A percentile compares a stretch with the other conserved stretches of the same genome.
Evolutionary conservation across 2,797 vertebrate species (phyloP).

Genomic region (Danio choprae): DNA sequence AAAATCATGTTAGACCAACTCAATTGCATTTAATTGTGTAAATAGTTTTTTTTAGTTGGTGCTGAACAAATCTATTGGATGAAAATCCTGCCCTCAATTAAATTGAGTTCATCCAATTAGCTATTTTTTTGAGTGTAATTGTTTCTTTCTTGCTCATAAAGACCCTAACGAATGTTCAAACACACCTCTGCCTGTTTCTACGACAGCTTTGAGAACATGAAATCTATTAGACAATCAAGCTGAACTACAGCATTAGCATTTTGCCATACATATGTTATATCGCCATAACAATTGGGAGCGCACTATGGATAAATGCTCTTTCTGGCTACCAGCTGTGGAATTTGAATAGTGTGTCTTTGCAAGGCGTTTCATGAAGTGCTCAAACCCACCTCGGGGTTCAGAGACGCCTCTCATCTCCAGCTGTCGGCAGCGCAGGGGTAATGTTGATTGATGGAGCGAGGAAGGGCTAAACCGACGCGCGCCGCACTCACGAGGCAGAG

Average conservation of each 20-base stretch:
- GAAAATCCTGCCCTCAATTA: no score
- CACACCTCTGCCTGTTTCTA: background rate
- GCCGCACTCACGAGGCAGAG: constrained; percentile 51
- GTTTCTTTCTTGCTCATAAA: background rate
- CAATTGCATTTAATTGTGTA: no score
- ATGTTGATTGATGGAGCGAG: constrained; percentile 61
- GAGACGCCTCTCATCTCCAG: constrained; percentile 51
- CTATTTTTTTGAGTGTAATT: no score
- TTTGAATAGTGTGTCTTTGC: constrained; percentile 46
- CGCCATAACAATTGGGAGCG: constrained; percentile 29
- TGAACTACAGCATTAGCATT: constrained; percentile 36
- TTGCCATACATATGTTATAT: constrained; percentile 31
- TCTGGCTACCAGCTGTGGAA: constrained; percentile 45
- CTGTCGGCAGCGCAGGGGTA: constrained; percentile 54
- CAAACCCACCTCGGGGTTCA: constrained; percentile 42
- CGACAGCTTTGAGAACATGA: constrained; percentile 31
- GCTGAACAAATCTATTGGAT: no score
- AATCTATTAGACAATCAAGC: constrained; percentile 35
- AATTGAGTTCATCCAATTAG: no score
- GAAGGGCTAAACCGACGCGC: constrained; percentile 49
- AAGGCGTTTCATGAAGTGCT: constrained; percentile 39
- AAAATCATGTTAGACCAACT: no score
- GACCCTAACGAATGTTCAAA: background rate
- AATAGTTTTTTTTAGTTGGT: no score
- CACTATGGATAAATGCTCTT: constrained; percentile 46